Conservation (phyloP, 2,113 vertebrate genomes). For the Eleginops maclovinus region DNA sequence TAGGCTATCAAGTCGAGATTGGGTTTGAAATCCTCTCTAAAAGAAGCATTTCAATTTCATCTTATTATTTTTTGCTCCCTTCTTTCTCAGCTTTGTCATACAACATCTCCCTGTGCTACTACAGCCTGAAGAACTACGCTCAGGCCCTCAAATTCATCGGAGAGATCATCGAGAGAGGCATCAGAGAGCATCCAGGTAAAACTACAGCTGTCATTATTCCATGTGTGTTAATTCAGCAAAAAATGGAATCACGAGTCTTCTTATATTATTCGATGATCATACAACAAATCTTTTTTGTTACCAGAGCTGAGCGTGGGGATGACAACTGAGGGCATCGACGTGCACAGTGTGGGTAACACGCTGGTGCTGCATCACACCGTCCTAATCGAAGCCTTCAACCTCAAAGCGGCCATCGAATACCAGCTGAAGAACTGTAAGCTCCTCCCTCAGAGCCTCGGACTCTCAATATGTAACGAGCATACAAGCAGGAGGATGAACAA, state of each 20-base stretch:
- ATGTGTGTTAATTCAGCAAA: neutral
- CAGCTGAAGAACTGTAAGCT: slow-evolving; percentile 88
- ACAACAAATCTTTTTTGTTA: neutral
- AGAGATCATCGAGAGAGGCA: slow-evolving; percentile 91
- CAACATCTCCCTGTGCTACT: slow-evolving; percentile 93
- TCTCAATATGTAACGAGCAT: neutral
- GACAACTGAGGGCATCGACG: slow-evolving; percentile 92
- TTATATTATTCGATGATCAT: neutral
- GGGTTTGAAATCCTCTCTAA: neutral
- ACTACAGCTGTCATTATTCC: neutral
- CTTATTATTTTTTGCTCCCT: neutral
- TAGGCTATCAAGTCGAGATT: neutral
- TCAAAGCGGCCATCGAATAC: slow-evolving; percentile 95
- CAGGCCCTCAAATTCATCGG: slow-evolving; percentile 89
- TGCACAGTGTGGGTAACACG: slow-evolving; percentile 95
- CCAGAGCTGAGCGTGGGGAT: slow-evolving; percentile 93
- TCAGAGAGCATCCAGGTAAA: slow-evolving; percentile 90
- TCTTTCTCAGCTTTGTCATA: slow-evolving; percentile 87
- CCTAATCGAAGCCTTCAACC: slow-evolving; percentile 96
- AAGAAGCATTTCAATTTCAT: neutral
- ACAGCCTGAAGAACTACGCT: slow-evolving; percentile 88
- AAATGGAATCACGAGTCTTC: neutral
- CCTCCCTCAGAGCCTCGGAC: neutral
- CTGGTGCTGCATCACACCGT: slow-evolving; percentile 92
- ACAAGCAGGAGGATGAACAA: neutral